Evolutionary conservation across 2,797 vertebrate genomes (phyloP), one percentile per base, ranked within the genome.

Genomic region (Xiphorhynchus erythropygius): DNA sequence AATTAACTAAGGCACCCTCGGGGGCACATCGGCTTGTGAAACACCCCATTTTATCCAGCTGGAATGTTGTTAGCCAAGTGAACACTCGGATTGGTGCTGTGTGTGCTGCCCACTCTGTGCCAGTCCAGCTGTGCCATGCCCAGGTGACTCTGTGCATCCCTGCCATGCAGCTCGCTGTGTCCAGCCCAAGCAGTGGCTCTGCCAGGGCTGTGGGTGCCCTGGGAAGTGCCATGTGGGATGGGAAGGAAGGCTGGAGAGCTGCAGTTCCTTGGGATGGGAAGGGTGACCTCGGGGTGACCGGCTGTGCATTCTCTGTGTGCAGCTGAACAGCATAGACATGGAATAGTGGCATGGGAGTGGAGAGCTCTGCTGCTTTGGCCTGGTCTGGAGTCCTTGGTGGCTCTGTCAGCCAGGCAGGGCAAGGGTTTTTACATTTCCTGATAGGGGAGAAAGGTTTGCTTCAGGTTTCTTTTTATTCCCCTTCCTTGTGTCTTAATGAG

Each of bases 391-490:
- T 89, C 44, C 10, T 42, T 27, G 21, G n/a, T 37, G 70, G 27
- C 50, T 1, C 22, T 55, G 39, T 33, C 41, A 62, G 59, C 39
- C 39, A 53, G 37, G 68, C 64, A 74, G 55, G 32, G 19, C 10
- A 9, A 47, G 46, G 46, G 13, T 47, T 47, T 62, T 32, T 32
- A 32, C 13, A 24, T n/a, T 76, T 68, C 41, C 22, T 17, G 23
- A 16, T 12, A 33, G 33, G 17, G 42, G 33, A 33, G 49, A 67
- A 13, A 33, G 9, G 4, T 28, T 63, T 84, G 56, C 16, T 55
- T 49, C 11, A 39, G 17, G 28, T 46, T 42, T 35, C 2, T 6
- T 7, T 8, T 21, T 7, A 15, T 5, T 3, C 2, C 13, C 4
- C 11, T 3, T 30, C 7, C 4, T 23, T 44, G 2, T 70, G 8